Conservation (phyloP, 2,888 invertebrate species). For the Colletes collaris region DNA sequence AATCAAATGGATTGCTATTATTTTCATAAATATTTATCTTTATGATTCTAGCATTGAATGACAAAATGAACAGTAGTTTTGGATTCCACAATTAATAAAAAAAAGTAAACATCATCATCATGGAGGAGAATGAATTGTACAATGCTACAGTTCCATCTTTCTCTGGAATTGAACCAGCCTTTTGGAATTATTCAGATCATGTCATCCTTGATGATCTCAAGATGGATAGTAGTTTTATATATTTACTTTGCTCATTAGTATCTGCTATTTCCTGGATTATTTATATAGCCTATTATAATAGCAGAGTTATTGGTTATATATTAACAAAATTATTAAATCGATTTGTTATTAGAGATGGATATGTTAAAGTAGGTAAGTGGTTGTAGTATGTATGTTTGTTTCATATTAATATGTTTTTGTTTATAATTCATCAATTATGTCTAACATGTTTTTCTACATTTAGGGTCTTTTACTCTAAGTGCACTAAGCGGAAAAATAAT, state of each 20-base stretch:
- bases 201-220: slow-evolving; percentile 87
- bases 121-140: slow-evolving; percentile 73
- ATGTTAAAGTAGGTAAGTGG: slow-evolving; percentile 92
- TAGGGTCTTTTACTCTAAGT: slow-evolving; percentile 96
- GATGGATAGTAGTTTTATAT: slow-evolving; percentile 91
- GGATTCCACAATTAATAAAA: slow-evolving; percentile 41
- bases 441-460: neutral
- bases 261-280: slow-evolving; percentile 95
- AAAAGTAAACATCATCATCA: slow-evolving; percentile 50
- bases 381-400: neutral
- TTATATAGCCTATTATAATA: slow-evolving; percentile 97
- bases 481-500: slow-evolving; percentile 99
- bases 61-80: slow-evolving; percentile 61
- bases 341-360: slow-evolving; percentile 93
- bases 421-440: neutral
- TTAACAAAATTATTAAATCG: slow-evolving; percentile 94
- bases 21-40: slow-evolving; percentile 19
- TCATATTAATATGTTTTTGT: neutral
- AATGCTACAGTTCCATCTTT: slow-evolving; percentile 76
- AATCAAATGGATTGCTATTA: neutral
- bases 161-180: slow-evolving; percentile 78
- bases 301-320: slow-evolving; percentile 94
- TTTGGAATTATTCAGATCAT: slow-evolving; percentile 87
- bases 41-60: slow-evolving; percentile 54
- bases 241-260: slow-evolving; percentile 91